Percentiles rank a stretch among this genome's conserved stretches.
These are phyloP conservation scores for Dryococelus australis DNA, from an alignment of 2,888 invertebrate genomes.

Conservation along the genomic window DNA sequence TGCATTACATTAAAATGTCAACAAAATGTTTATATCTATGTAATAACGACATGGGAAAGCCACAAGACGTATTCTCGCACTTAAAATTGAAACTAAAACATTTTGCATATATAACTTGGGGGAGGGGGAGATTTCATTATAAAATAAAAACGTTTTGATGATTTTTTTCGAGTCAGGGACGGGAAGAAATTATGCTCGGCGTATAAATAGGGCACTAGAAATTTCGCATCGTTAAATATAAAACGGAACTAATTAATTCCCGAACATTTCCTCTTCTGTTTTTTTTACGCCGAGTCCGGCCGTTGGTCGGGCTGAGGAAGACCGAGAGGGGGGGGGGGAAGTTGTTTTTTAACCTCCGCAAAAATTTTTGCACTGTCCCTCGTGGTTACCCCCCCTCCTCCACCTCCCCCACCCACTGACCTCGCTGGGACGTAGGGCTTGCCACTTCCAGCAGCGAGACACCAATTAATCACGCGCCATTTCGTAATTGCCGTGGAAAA, in stretches of 20 bases:
- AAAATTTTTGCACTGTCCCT: not conserved
- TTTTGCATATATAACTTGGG: too few species aligned
- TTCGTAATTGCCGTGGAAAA: slow-evolving; percentile 1
- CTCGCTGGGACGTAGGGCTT: not conserved
- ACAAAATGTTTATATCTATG: too few species aligned
- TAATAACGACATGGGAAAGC: too few species aligned
- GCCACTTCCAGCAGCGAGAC: slow-evolving; percentile 1
- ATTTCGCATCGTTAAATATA: slow-evolving; percentile 2
- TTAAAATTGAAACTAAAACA: too few species aligned
- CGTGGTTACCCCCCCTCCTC: not conserved
- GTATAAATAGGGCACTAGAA: not conserved
- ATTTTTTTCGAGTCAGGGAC: not conserved
- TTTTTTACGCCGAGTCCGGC: not conserved
- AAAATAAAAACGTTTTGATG: too few species aligned
- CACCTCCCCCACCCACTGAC: not conserved
- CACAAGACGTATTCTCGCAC: too few species aligned
- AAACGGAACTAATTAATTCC: slow-evolving; percentile 3
- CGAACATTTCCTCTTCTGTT: not conserved
- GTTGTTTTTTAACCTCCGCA: slow-evolving; percentile 9
- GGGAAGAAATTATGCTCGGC: not conserved
- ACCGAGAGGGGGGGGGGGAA: not conserved
- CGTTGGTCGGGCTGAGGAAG: not conserved
- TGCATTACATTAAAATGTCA: too few species aligned
- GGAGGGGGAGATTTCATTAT: too few species aligned
- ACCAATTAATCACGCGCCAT: slow-evolving; percentile 16